Evolutionary conservation across 1,140 invertebrate genomes (phyloP), one percentile per base, ranked within the genome.

Genomic region (Streblospio benedicti): DNA sequence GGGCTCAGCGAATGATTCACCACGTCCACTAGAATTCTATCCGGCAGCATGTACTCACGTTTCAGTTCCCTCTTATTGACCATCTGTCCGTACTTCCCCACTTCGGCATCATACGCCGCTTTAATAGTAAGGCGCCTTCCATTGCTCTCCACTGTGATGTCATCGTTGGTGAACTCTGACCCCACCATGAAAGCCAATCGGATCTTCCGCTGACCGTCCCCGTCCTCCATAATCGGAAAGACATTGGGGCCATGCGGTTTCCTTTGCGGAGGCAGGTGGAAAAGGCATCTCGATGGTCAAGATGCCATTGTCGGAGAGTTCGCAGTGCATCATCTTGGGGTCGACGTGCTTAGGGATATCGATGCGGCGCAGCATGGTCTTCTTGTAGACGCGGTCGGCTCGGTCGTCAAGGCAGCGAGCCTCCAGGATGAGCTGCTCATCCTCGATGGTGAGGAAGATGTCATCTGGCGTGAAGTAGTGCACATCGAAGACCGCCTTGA

Each of bases 251-350:
- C 60, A 27, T 57, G 18, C 23, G 60, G 60, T 0, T 47, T 38
- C 18, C 32, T 44, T 23, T 57, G 54, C 4, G 60, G 60, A 12
- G 60, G 60, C 5, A 62, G 41, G 45, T 62, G 60, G 44, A 62
- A 62, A n/a, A 16, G 60, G 60, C 60, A 62, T 62, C 55, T 62
- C 60, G 18, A 62, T 50, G 1, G 60, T 62, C 12, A 62, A 45
- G 31, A 62, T 41, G 38, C 53, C 43, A 12, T 49, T 25, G 30
- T 49, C 45, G 28, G 27, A 32, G 25, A 62, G 45, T 5, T 50
- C 43, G 35, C 60, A 62, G 32, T 54, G 60, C 45, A 62, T 50
- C 60, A 62, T 57, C 32, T 62, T 57, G 47, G 43, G 54, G 45
- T 62, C 60, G 47, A 62, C 60, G 49, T 50, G 52, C n/a, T 31